Percentiles rank a stretch among this genome's conserved stretches.
Conservation (phyloP, 2,888 invertebrate genomes). For the Ernsta delagoae region DNA sequence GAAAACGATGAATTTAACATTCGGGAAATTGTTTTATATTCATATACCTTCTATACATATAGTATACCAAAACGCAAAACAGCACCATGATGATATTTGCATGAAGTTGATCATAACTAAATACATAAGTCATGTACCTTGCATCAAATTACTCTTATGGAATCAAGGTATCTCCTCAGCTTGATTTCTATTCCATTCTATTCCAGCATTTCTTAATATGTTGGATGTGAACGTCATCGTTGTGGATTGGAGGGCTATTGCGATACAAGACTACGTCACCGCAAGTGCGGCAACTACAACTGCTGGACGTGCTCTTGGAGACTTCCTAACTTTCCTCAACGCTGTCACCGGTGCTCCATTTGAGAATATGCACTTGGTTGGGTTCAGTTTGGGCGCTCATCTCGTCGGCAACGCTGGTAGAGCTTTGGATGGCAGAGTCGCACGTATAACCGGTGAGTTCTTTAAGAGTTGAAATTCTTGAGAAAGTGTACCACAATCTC, state of each 20-base stretch:
- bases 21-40: too few relatives aligned
- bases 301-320: conserved; percentile 57
- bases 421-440: conserved; percentile 10
- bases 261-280: conserved; percentile 53
- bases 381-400: conserved; percentile 29
- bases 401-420: conserved; percentile 24
- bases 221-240: conserved; percentile 58
- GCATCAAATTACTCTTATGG: too few relatives aligned
- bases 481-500: too few relatives aligned
- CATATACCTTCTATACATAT: too few relatives aligned
- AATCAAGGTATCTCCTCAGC: too few relatives aligned
- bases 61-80: too few relatives aligned
- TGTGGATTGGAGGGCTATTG: conserved; percentile 59
- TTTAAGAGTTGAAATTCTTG: background rate
- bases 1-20: too few relatives aligned
- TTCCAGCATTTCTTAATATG: conserved; percentile 50
- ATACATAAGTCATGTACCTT: too few relatives aligned
- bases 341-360: conserved; percentile 38
- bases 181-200: too few relatives aligned
- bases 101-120: too few relatives aligned
- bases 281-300: conserved; percentile 55
- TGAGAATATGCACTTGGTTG: conserved; percentile 23
- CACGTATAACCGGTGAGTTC: conserved; percentile 24
- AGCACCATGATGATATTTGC: too few relatives aligned
- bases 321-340: conserved; percentile 48